Percentiles rank a stretch among this genome's conserved stretches.
Conservation (phyloP, 2,797 vertebrate genomes). For the Sebastes cheni region DNA sequence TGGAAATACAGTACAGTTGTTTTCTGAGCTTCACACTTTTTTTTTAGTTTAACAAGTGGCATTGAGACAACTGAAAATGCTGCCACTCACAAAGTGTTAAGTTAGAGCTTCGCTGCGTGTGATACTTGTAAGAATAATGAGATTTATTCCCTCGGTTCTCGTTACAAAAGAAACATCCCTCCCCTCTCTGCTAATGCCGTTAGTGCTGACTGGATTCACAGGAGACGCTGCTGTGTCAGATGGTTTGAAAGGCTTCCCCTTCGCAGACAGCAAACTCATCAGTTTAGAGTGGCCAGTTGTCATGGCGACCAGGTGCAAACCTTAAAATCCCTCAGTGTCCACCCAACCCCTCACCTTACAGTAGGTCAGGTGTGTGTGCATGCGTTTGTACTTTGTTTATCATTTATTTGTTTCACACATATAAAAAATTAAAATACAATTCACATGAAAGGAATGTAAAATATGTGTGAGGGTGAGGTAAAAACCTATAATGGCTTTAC, state of each 20-base stretch:
- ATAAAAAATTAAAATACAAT: too few relatives aligned
- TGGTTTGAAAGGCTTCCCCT: constrained; percentile 6
- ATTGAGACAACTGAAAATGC: neutral
- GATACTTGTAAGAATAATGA: constrained; percentile 37
- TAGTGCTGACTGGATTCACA: constrained; percentile 67
- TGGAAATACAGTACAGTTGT: neutral
- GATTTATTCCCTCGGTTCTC: constrained; percentile 69
- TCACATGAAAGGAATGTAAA: too few relatives aligned
- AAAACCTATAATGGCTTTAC: too few relatives aligned
- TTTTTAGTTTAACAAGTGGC: neutral
- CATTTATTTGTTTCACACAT: too few relatives aligned
- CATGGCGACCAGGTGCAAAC: constrained; percentile 27
- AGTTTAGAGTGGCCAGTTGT: constrained; percentile 25
- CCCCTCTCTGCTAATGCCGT: neutral
- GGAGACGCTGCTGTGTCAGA: constrained; percentile 59
- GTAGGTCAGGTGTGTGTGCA: neutral
- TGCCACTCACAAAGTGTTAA: neutral
- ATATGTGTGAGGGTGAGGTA: too few relatives aligned
- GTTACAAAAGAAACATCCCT: constrained; percentile 42
- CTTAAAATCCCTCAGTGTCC: neutral
- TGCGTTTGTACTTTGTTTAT: too few relatives aligned
- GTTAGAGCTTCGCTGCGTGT: neutral
- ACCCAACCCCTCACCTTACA: neutral
- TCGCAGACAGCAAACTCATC: constrained; percentile 36
- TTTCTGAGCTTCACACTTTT: neutral